These are phyloP conservation scores for Byasa hedistus DNA, from an alignment of 2,888 invertebrate species.

Conservation along the genomic window DNA sequence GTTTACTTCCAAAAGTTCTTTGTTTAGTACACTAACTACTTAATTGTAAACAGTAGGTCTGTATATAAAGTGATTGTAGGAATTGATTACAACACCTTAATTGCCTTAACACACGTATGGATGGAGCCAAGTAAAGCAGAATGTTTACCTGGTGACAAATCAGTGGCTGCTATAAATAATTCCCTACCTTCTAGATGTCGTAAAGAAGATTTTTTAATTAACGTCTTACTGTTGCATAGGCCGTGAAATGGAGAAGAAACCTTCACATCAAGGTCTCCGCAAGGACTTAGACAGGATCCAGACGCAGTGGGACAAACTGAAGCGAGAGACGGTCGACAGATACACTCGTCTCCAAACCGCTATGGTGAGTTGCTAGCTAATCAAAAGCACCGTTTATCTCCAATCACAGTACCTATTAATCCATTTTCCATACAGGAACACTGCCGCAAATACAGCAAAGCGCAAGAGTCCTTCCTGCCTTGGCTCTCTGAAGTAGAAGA, in stretches of 20 bases:
- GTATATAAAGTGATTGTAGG: too few relatives aligned
- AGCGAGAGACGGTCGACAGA: constrained; percentile 92
- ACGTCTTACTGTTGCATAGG: constrained; percentile 43
- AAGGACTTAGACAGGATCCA: constrained; percentile 93
- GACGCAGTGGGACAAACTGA: constrained; percentile 94
- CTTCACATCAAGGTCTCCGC: constrained; percentile 65
- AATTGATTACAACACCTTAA: too few relatives aligned
- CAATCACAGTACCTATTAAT: background rate
- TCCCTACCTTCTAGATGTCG: too few relatives aligned
- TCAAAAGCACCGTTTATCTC: background rate
- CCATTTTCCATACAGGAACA: constrained; percentile 81
- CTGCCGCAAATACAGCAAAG: constrained; percentile 92
- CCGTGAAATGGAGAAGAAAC: constrained; percentile 78
- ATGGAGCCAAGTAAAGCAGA: too few relatives aligned
- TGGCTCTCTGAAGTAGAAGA: constrained; percentile 94
- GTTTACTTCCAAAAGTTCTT: background rate
- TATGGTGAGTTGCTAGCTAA: constrained; percentile 70
- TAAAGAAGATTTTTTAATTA: too few relatives aligned
- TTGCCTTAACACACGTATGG: too few relatives aligned
- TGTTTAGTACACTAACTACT: too few relatives aligned
- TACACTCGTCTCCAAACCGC: constrained; percentile 93
- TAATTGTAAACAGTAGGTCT: too few relatives aligned
- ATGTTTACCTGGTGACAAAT: too few relatives aligned
- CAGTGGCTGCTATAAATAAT: too few relatives aligned
- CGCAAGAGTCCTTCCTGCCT: constrained; percentile 90